Percentiles rank a stretch among this genome's conserved stretches.
phyloP scores from a whole-genome alignment of 2,113 vertebrate species.

The Elaphurus davidianus region DNA sequence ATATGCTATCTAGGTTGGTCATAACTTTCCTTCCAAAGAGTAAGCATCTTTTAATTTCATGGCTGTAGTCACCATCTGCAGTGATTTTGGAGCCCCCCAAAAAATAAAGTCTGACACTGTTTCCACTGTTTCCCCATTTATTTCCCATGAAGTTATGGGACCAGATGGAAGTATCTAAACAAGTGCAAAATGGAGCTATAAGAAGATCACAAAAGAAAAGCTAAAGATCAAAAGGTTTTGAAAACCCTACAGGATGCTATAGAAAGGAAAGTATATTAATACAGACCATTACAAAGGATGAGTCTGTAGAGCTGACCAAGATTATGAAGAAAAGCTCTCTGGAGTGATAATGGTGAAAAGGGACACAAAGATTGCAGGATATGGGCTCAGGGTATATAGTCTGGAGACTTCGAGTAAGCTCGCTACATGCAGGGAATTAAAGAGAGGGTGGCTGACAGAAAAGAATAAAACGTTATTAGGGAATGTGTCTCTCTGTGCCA shows the following conservation, averaged over 20 bases:
- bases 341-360: constrained; percentile 42
- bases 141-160: no score
- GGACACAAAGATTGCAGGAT: constrained; percentile 32
- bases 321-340: constrained; percentile 59
- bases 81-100: no score
- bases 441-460: constrained; percentile 61
- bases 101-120: no score
- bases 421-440: constrained; percentile 64
- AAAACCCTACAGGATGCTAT: constrained; percentile 61
- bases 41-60: no score
- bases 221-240: constrained; percentile 65
- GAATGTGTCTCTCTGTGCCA: constrained; percentile 62
- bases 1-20: no score
- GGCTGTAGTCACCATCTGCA: no score
- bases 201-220: constrained; percentile 61
- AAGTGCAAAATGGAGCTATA: constrained; percentile 53
- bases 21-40: no score
- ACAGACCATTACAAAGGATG: constrained; percentile 42
- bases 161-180: constrained; percentile 56
- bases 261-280: constrained; percentile 59
- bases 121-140: no score
- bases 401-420: constrained; percentile 15
- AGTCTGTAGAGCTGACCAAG: constrained; percentile 33
- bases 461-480: constrained; percentile 66
- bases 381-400: background rate